These are phyloP conservation scores for Microctenopoma steveboyesi DNA, from an alignment of 2,797 vertebrate species.

Conservation along the genomic window DNA sequence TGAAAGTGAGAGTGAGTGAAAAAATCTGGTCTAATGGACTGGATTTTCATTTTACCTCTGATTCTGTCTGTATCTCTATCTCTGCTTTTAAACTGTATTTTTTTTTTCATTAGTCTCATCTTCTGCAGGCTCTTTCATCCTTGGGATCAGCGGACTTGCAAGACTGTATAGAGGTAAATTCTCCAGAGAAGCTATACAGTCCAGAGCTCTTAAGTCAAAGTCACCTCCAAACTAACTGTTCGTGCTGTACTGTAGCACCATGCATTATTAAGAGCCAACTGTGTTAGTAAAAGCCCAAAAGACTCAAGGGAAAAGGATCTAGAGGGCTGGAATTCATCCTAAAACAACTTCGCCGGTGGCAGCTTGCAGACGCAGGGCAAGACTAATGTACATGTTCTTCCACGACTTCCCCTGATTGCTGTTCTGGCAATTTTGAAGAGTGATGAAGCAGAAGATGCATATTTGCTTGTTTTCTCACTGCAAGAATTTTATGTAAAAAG, in stretches of 20 bases:
- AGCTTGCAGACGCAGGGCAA: constrained; percentile 16
- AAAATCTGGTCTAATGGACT: constrained; percentile 51
- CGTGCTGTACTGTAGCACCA: constrained; percentile 30
- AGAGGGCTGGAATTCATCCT: constrained; percentile 55
- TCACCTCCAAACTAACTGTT: constrained; percentile 65
- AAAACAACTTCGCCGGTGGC: constrained; percentile 53
- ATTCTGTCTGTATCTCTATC: constrained; percentile 9
- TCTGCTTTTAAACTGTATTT: constrained; percentile 26
- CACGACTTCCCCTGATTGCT: constrained; percentile 23
- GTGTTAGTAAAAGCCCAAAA: constrained; percentile 58
- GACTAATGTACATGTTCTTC: constrained; percentile 9
- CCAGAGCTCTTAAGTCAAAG: constrained; percentile 64
- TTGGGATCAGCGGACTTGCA: not conserved
- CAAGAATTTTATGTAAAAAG: not conserved
- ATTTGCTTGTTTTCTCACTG: constrained; percentile 15
- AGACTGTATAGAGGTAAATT: constrained; percentile 51
- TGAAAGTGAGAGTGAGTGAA: constrained; percentile 54
- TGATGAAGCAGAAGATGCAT: constrained; percentile 9
- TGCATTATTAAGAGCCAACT: constrained; percentile 66
- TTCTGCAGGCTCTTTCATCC: constrained; percentile 16
- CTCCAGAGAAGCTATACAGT: constrained; percentile 29
- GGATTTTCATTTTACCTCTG: constrained; percentile 41
- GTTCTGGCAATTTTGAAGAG: constrained; percentile 26
- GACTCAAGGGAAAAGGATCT: constrained; percentile 54
- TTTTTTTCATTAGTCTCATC: constrained; percentile 12